Evolutionary conservation across 1,140 invertebrate species (phyloP).

Genomic region (Bilobella aurantiaca): DNA sequence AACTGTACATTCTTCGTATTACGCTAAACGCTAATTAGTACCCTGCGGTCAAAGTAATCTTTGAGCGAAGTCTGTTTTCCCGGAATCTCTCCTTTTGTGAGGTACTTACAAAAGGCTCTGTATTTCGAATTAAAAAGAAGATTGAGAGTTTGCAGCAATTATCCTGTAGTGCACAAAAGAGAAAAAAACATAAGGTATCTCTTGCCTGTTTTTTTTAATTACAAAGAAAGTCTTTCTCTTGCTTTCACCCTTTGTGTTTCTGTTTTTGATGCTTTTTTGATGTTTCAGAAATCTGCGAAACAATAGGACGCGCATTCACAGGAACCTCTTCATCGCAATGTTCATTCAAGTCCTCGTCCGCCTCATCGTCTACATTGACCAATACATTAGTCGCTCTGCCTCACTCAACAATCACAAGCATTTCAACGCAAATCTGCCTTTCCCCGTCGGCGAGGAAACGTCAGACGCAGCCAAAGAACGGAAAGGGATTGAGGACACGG

Average conservation of each 20-base stretch:
- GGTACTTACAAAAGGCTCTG: background rate
- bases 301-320: slow-evolving; percentile 47
- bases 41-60: background rate
- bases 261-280: background rate
- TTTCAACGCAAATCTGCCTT: background rate
- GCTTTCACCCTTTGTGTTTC: background rate
- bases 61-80: background rate
- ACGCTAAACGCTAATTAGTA: no score
- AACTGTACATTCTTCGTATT: no score
- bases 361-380: slow-evolving; percentile 46
- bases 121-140: background rate
- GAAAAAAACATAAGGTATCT: background rate
- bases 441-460: background rate
- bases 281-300: slow-evolving; percentile 43
- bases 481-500: slow-evolving; percentile 21
- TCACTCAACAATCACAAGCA: background rate
- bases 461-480: no score
- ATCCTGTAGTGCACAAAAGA: background rate
- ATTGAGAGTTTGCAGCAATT: background rate
- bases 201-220: background rate
- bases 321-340: slow-evolving; percentile 47
- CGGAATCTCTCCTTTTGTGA: background rate
- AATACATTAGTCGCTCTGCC: slow-evolving; percentile 31
- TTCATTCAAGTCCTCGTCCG: slow-evolving; percentile 45
- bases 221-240: background rate